A percentile compares a stretch with the other conserved stretches of the same genome.
Conservation (phyloP, 2,888 invertebrate species). For the Oscheius onirici region DNA sequence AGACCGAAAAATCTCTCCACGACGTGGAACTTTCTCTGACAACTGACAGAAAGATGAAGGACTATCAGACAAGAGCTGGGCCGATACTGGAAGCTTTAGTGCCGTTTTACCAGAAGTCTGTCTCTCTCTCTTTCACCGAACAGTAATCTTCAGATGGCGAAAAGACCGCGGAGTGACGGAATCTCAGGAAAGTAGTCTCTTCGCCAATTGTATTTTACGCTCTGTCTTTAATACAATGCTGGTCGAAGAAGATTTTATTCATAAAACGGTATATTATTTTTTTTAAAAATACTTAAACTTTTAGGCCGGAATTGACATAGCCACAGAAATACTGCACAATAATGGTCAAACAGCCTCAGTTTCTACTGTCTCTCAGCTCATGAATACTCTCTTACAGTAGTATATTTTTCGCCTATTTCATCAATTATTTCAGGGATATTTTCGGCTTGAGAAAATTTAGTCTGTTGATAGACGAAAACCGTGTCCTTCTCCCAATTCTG, state of each 20-base stretch:
- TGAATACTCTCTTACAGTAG: constrained; percentile 29
- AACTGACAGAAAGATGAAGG: constrained; percentile 40
- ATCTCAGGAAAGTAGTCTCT: constrained; percentile 33
- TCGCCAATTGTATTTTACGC: constrained; percentile 33
- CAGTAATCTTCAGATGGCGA: constrained; percentile 33
- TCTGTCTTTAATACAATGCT: constrained; percentile 7
- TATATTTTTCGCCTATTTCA: not conserved
- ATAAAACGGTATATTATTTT: constrained; percentile 27
- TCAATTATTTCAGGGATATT: constrained; percentile 12
- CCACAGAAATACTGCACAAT: constrained; percentile 26
- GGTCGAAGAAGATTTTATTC: constrained; percentile 9
- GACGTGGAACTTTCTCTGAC: constrained; percentile 42
- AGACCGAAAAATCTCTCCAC: constrained; percentile 32
- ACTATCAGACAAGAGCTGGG: constrained; percentile 41
- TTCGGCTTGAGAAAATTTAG: constrained; percentile 36
- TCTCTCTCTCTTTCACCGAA: not conserved
- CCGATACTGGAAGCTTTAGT: constrained; percentile 35
- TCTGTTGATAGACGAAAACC: constrained; percentile 33
- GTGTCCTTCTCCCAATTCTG: constrained; percentile 33
- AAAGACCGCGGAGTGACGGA: constrained; percentile 28
- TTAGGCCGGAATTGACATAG: constrained; percentile 36
- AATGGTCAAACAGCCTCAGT: constrained; percentile 29
- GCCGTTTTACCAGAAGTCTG: constrained; percentile 29
- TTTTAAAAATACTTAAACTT: not conserved
- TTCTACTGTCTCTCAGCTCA: constrained; percentile 35